Conservation (phyloP, 2,113 vertebrate genomes). For the human region DNA sequence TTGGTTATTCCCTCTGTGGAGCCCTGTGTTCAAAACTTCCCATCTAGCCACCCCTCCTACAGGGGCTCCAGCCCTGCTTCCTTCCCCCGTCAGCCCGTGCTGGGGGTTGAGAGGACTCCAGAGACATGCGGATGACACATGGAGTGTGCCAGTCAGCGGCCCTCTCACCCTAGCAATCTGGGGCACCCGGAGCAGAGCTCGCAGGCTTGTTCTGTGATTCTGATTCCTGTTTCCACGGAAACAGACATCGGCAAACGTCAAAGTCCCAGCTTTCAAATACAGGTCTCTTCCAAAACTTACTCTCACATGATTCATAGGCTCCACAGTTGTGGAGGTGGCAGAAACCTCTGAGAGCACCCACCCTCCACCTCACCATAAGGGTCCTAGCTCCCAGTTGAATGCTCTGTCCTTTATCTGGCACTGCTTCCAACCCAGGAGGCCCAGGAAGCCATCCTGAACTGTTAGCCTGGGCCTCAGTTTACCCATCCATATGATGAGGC, state of each 20-base stretch:
- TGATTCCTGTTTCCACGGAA: slow-evolving; percentile 74
- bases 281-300: slow-evolving; percentile 71
- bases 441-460: neutral
- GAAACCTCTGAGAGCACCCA: neutral
- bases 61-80: neutral
- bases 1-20: neutral
- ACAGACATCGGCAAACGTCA: slow-evolving; percentile 68
- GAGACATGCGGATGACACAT: rapidly evolving
- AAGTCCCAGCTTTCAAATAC: slow-evolving; percentile 64
- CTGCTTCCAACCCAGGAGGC: no score
- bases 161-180: slow-evolving; percentile 57
- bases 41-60: neutral
- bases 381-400: neutral
- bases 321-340: neutral
- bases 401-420: neutral
- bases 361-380: neutral
- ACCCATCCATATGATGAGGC: neutral
- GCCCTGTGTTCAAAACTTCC: neutral
- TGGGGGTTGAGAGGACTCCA: neutral
- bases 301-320: neutral
- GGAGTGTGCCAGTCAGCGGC: rapidly evolving
- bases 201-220: slow-evolving; percentile 25
- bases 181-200: slow-evolving; percentile 56
- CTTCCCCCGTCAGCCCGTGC: rapidly evolving
- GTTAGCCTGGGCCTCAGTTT: neutral